These are phyloP conservation scores for Trachelipus rathkii DNA, from an alignment of 1,140 invertebrate species.

Conservation along the genomic window DNA sequence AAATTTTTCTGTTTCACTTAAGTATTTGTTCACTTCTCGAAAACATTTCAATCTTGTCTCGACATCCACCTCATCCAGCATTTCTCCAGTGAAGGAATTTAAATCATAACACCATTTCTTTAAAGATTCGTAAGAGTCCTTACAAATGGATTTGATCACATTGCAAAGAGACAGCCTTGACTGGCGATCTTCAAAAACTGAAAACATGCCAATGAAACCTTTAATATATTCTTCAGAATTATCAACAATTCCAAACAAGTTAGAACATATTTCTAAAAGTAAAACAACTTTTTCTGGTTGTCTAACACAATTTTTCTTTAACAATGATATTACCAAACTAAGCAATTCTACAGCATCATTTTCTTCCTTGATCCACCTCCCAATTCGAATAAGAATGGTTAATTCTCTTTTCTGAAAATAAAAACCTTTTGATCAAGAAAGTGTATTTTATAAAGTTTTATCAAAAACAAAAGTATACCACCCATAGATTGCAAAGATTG, in stretches of 20 bases:
- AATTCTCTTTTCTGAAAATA: conserved; percentile 65
- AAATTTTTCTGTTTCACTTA: conserved; percentile 25
- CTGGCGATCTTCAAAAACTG: conserved; percentile 45
- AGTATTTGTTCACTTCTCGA: conserved; percentile 57
- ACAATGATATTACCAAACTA: conserved; percentile 66
- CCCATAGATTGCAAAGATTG: too few species aligned
- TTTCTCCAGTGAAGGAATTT: conserved; percentile 78
- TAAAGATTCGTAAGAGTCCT: conserved; percentile 50
- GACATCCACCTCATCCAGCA: conserved; percentile 90
- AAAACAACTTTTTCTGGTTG: conserved; percentile 60
- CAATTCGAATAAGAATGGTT: conserved; percentile 71
- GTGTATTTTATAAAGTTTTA: conserved; percentile 67
- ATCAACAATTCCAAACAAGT: conserved; percentile 65
- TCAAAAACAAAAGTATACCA: too few species aligned
- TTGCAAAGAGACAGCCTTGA: conserved; percentile 49
- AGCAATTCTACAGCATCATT: conserved; percentile 65
- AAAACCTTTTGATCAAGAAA: conserved; percentile 56
- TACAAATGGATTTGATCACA: conserved; percentile 46
- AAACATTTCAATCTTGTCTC: conserved; percentile 70
- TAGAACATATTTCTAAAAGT: conserved; percentile 65
- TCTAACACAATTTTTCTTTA: conserved; percentile 58
- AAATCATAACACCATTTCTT: conserved; percentile 62
- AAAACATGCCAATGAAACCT: conserved; percentile 49
- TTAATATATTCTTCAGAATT: conserved; percentile 60
- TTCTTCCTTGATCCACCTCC: conserved; percentile 64